Evolutionary conservation across 2,888 invertebrate genomes (phyloP).

Genomic region (Aphrophora alni): DNA sequence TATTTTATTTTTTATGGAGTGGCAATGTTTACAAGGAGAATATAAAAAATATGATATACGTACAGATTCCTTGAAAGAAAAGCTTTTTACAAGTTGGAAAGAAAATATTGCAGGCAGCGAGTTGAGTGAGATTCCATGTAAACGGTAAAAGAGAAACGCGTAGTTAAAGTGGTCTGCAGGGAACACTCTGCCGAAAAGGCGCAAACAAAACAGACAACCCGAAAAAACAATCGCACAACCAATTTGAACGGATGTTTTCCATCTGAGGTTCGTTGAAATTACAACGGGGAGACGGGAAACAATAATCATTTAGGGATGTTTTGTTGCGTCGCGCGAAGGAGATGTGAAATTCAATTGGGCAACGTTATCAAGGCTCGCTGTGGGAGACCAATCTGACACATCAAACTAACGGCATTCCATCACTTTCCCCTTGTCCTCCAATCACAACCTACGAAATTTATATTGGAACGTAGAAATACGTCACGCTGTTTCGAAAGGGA

Average conservation of each 20-base stretch:
- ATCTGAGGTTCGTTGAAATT: neutral
- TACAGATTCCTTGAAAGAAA: neutral
- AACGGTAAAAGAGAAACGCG: neutral
- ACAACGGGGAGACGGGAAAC: neutral
- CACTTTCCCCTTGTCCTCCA: neutral
- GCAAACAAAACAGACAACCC: neutral
- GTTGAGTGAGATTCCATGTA: neutral
- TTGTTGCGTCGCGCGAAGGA: neutral
- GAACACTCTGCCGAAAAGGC: neutral
- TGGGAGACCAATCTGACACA: neutral
- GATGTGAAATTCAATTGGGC: neutral
- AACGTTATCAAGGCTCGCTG: neutral
- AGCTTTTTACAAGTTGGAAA: neutral
- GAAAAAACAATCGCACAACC: neutral
- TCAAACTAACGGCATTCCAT: neutral
- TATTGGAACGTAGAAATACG: neutral
- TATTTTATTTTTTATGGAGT: too few relatives aligned
- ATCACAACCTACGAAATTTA: neutral
- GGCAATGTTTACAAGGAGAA: too few relatives aligned
- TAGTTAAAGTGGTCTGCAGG: neutral
- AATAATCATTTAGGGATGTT: neutral
- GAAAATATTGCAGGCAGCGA: neutral
- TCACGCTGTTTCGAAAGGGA: neutral
- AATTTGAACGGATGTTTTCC: slow-evolving; percentile 1
- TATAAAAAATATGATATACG: too few relatives aligned